Conservation (phyloP, 2,113 vertebrate species). For the Platysteira castanea region DNA sequence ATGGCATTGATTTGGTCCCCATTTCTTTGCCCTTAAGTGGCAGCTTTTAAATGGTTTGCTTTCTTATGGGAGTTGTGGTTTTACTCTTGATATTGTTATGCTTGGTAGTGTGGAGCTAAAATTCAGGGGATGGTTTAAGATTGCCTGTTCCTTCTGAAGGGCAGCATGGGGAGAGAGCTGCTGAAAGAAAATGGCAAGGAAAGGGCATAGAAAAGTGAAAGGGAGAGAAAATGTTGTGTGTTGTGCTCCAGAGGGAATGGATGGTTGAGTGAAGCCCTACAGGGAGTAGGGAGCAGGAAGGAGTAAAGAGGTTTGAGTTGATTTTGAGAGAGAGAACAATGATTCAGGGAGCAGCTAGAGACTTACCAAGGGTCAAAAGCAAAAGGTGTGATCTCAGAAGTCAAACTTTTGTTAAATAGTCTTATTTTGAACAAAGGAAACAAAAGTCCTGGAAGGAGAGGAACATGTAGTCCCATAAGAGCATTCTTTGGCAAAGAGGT, state of each 20-base stretch:
- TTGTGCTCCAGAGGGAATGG: background rate
- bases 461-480: background rate
- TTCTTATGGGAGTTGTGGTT: background rate
- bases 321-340: background rate
- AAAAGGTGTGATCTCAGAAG: background rate
- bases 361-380: background rate
- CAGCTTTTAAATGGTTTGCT: background rate
- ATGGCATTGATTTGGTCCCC: background rate
- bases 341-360: background rate
- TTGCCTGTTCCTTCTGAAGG: background rate
- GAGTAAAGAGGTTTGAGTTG: background rate
- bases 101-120: background rate
- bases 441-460: background rate
- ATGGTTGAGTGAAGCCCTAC: background rate
- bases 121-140: background rate
- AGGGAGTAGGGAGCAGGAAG: background rate
- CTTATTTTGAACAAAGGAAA: background rate
- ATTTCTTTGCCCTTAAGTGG: background rate
- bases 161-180: background rate
- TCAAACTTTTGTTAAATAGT: background rate
- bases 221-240: background rate
- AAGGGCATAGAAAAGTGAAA: background rate
- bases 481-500: background rate
- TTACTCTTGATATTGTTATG: background rate
- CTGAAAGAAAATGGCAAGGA: background rate